Conservation (phyloP, 2,113 vertebrate species). For the Saimiri boliviensis region DNA sequence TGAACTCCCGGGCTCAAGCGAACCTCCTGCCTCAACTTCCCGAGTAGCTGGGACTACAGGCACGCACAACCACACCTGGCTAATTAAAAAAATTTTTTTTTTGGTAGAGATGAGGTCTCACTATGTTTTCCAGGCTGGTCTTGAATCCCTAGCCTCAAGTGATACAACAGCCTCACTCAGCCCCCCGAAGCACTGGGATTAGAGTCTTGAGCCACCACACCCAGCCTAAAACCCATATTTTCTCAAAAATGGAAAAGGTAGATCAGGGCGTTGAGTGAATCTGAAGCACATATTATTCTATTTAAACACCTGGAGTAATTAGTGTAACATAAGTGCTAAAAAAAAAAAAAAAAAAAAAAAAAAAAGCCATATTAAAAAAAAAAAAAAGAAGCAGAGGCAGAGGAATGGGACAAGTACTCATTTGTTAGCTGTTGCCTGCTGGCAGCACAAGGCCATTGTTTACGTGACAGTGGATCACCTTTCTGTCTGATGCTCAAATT, state of each 20-base stretch:
- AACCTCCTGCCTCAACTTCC: too few relatives aligned
- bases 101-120: too few relatives aligned
- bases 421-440: not conserved
- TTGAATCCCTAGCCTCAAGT: too few relatives aligned
- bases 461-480: not conserved
- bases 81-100: too few relatives aligned
- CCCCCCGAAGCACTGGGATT: too few relatives aligned
- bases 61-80: too few relatives aligned
- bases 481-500: not conserved
- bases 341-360: conserved; percentile 9
- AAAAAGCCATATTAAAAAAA: not conserved
- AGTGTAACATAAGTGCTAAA: not conserved
- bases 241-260: not conserved
- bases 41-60: too few relatives aligned
- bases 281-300: not conserved
- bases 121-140: too few relatives aligned
- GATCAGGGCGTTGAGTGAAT: not conserved
- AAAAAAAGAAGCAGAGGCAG: not conserved
- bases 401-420: not conserved
- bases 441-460: not conserved
- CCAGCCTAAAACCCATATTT: not conserved
- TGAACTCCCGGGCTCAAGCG: too few relatives aligned
- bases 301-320: not conserved
- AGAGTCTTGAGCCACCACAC: too few relatives aligned
- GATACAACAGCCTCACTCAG: too few relatives aligned